Conservation (phyloP, 2,888 invertebrate genomes). For the Timema podura region DNA sequence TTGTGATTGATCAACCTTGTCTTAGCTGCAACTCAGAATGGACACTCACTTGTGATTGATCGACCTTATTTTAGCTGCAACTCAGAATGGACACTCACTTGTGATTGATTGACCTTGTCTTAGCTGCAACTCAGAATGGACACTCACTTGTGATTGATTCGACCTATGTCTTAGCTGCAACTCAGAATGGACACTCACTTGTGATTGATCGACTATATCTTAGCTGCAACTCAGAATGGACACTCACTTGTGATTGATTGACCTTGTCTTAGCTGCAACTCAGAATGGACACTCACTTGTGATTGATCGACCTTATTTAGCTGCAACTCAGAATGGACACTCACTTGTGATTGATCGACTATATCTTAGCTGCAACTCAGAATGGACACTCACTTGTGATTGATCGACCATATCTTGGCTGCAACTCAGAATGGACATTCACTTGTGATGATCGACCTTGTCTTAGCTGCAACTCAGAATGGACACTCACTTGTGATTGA, state of each 20-base stretch:
- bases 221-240: no score
- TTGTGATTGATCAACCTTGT: conserved; percentile 78
- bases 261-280: no score
- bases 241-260: conserved; percentile 82
- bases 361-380: no score
- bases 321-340: conserved; percentile 42
- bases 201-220: conserved; percentile 77
- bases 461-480: no score
- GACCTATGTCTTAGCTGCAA: no score
- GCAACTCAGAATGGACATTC: conserved; percentile 46
- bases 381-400: conserved; percentile 72
- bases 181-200: conserved; percentile 59
- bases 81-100: conserved; percentile 59
- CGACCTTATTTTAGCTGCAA: no score
- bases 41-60: conserved; percentile 78
- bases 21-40: no score
- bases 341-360: conserved; percentile 83
- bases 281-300: conserved; percentile 63
- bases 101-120: conserved; percentile 76
- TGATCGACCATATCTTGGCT: no score
- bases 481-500: conserved; percentile 77
- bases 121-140: no score
- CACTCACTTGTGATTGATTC: conserved; percentile 81
- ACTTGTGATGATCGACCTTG: conserved; percentile 81
- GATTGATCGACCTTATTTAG: conserved; percentile 76